Evolutionary conservation across 2,797 vertebrate species (phyloP), one percentile per base, ranked within the genome.

Genomic region (Acanthurus leucopareius): DNA sequence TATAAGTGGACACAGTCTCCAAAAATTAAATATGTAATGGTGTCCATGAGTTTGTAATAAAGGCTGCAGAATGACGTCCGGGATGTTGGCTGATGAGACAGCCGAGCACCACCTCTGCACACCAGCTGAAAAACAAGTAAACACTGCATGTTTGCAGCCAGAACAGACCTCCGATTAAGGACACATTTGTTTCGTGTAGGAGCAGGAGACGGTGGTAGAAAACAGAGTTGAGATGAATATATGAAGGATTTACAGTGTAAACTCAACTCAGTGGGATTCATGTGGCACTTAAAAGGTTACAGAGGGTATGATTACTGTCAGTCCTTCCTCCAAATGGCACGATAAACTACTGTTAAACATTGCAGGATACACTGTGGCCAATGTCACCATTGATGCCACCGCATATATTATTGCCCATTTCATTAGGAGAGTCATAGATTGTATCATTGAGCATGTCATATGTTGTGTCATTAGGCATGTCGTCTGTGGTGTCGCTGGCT

Each of bases 371-470:
- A 53, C 82, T 93, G 71, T 91, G 92, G 76, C 88, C 84, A 28
- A 91, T 19, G 82, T 92, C 92, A 11, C 91, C 95, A 35, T 96
- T 96, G 52, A 92, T 88, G 25, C 70, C 83, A 1, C 57, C 85
- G 11, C 40, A 42, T 40, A 48, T 35, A 54, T 62, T 75, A 45
- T 79, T 84, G 74, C 51, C 75, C 10, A 5, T 64, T 28, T 93
- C 86, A 6, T 78, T 75, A 0, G 91, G 75, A 35, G 81, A 71
- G 63, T 92, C 90, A 42, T 63, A 91, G 53, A 77, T 71, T 0
- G 87, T 90, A n/a, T 93, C 92, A 2, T 85, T 76, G 28, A 92
- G 86, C 85, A 92, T 63, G 66, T 93, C 92, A 0, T 89, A 92
- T 0, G 80, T 89, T 0, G 91, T 92, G 78, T 93, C 82, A 2